Evolutionary conservation across 1,140 invertebrate species (phyloP).

Genomic region (Holcopasites calliopsidis): DNA sequence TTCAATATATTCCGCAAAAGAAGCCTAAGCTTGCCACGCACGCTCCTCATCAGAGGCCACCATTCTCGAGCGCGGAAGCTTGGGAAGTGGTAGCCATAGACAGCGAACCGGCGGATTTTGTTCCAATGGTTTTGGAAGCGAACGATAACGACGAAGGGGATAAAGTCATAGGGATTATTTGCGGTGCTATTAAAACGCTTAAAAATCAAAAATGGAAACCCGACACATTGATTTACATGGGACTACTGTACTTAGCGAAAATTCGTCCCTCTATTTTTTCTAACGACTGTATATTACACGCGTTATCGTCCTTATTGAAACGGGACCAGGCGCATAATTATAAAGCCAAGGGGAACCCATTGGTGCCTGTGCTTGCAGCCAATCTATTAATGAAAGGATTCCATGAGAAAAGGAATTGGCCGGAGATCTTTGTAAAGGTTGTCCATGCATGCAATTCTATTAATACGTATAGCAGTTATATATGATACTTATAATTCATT

Average conservation of each 20-base stretch:
- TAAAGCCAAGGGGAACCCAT: constrained; percentile 88
- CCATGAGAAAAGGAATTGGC: constrained; percentile 88
- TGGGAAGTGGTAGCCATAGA: constrained; percentile 82
- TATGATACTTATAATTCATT: constrained; percentile 4
- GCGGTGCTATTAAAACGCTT: constrained; percentile 84
- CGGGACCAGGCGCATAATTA: constrained; percentile 87
- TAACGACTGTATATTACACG: constrained; percentile 89
- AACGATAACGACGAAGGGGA: constrained; percentile 83
- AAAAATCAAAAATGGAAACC: constrained; percentile 88
- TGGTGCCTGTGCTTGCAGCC: constrained; percentile 91
- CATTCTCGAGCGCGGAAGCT: constrained; percentile 78
- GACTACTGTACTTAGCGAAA: constrained; percentile 91
- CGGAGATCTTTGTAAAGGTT: constrained; percentile 88
- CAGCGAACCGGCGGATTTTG: constrained; percentile 82
- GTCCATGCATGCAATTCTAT: constrained; percentile 29
- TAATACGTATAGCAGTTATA: neutral
- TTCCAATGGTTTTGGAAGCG: constrained; percentile 81
- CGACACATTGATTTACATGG: constrained; percentile 88
- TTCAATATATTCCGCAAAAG: constrained; percentile 72
- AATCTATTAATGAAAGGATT: constrained; percentile 92
- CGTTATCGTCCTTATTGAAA: constrained; percentile 90
- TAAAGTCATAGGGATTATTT: constrained; percentile 81
- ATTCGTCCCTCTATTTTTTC: constrained; percentile 88
- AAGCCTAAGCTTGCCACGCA: constrained; percentile 75
- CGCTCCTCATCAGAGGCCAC: constrained; percentile 66